Conservation (phyloP, 2,113 vertebrate species). For the Podarcis raffonei region DNA sequence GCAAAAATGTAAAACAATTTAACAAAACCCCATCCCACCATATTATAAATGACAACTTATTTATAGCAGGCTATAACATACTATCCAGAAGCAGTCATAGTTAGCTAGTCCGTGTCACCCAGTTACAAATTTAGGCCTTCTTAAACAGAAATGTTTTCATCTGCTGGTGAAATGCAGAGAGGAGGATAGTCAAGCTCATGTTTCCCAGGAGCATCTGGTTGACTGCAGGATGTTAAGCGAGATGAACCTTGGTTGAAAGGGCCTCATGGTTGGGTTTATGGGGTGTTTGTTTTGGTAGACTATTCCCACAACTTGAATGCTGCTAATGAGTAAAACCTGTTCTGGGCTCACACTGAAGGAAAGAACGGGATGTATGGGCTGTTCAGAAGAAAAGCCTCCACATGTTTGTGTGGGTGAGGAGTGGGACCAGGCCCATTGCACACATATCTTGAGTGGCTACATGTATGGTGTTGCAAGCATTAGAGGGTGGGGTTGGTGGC, state of each 20-base stretch:
- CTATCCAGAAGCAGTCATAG: too few species aligned
- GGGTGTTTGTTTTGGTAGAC: neutral
- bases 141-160: neutral
- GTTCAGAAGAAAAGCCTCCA: neutral
- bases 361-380: neutral
- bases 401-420: neutral
- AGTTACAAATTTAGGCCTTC: neutral
- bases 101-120: neutral
- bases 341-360: neutral
- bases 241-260: neutral
- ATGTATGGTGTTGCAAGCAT: neutral
- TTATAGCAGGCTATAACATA: neutral
- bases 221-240: neutral
- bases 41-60: neutral
- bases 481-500: neutral
- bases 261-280: neutral
- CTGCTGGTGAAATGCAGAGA: neutral
- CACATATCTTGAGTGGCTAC: neutral
- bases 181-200: neutral
- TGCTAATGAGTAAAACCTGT: neutral
- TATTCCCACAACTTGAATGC: neutral
- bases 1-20: neutral
- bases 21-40: neutral
- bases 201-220: neutral
- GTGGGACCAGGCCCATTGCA: neutral